phyloP scores from a whole-genome alignment of 2,113 vertebrate species.

The Pluvialis apricaria region DNA sequence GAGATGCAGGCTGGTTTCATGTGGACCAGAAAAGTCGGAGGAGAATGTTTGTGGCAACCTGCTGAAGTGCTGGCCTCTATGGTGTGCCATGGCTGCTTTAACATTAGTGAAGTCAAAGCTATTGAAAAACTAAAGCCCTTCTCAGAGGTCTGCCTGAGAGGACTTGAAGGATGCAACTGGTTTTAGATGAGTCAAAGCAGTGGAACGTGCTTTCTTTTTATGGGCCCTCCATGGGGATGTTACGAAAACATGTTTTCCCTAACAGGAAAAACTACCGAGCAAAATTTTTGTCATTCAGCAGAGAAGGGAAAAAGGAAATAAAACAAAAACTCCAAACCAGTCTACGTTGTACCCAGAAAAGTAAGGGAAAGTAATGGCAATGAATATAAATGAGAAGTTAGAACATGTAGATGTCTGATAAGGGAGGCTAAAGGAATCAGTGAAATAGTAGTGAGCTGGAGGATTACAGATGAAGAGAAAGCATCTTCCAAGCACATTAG shows the following conservation, averaged over 20 bases:
- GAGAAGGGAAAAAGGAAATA: neutral
- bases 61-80: neutral
- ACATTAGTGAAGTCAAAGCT: neutral
- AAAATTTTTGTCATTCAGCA: neutral
- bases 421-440: neutral
- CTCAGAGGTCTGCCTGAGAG: neutral
- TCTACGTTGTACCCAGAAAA: neutral
- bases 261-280: neutral
- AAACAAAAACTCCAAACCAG: neutral
- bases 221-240: neutral
- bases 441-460: neutral
- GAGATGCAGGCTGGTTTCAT: neutral
- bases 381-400: constrained; percentile 19
- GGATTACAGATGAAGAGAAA: neutral
- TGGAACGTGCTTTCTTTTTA: neutral
- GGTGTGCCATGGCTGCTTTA: neutral
- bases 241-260: neutral
- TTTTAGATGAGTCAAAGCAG: neutral
- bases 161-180: neutral
- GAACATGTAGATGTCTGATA: constrained; percentile 26
- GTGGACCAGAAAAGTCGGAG: neutral
- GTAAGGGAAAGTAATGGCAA: neutral
- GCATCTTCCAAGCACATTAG: neutral
- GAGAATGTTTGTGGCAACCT: neutral
- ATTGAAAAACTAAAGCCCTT: neutral